Conservation (phyloP, 2,797 vertebrate genomes). For the Pelochelys cantorii region DNA sequence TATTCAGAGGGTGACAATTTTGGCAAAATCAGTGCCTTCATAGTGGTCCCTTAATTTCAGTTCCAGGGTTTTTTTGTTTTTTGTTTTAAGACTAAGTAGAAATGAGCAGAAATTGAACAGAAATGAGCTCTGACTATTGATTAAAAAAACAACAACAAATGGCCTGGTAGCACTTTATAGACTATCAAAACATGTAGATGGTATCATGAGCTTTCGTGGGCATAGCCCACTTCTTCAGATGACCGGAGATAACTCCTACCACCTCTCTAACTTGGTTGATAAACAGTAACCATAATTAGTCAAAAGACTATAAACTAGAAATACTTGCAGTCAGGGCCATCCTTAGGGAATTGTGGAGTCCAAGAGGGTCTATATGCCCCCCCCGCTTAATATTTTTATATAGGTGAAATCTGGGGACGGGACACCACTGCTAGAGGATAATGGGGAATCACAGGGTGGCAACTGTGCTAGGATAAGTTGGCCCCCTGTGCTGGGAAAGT, state of each 20-base stretch:
- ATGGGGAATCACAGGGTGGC: too few relatives aligned
- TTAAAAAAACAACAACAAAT: not conserved
- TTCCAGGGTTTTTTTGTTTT: not conserved
- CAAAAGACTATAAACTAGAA: not conserved
- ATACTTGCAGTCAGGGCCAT: not conserved
- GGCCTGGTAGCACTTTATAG: too few relatives aligned
- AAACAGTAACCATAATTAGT: not conserved
- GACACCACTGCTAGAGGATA: too few relatives aligned
- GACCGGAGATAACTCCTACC: not conserved
- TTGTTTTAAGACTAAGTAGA: not conserved
- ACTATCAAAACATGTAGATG: too few relatives aligned
- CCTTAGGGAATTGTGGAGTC: too few relatives aligned
- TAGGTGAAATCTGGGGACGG: too few relatives aligned
- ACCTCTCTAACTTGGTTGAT: not conserved
- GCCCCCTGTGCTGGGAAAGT: too few relatives aligned
- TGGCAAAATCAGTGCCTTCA: not conserved
- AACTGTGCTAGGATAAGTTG: too few relatives aligned
- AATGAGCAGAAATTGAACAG: not conserved
- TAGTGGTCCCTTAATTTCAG: not conserved
- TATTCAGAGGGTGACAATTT: not conserved
- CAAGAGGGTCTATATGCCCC: too few relatives aligned
- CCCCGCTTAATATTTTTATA: too few relatives aligned
- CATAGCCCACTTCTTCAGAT: too few relatives aligned
- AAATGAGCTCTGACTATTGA: not conserved
- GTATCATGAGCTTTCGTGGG: too few relatives aligned